Evolutionary conservation across 2,113 vertebrate genomes (phyloP).

Genomic region (Sterrhoptilus dennistouni): DNA sequence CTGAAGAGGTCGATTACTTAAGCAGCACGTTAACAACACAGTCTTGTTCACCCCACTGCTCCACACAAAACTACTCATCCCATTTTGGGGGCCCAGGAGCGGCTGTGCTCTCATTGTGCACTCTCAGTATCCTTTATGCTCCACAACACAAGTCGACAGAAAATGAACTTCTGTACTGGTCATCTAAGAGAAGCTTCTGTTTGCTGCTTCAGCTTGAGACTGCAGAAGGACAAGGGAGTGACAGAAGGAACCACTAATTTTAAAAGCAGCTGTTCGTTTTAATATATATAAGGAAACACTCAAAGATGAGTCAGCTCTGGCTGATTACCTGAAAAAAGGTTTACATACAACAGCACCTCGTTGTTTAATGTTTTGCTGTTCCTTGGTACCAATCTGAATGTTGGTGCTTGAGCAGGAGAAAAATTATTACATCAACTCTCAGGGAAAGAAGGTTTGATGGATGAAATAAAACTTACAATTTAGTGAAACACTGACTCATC

Average conservation of each 20-base stretch:
- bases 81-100: neutral
- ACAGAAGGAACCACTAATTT: neutral
- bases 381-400: neutral
- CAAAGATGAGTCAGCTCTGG: neutral
- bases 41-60: neutral
- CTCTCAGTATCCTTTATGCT: neutral
- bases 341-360: neutral
- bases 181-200: neutral
- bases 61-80: neutral
- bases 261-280: neutral
- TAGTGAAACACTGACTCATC: neutral
- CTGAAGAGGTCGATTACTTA: neutral
- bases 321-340: neutral
- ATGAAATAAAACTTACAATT: neutral
- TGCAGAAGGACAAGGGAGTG: neutral
- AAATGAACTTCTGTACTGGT: neutral
- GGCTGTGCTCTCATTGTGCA: accelerated
- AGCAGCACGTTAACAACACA: neutral
- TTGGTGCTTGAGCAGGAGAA: neutral
- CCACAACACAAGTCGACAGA: neutral
- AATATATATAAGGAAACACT: slow-evolving; percentile 7
- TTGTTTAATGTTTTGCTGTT: neutral
- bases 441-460: neutral
- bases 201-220: neutral
- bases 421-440: neutral